Evolutionary conservation across 2,797 vertebrate species (phyloP), one percentile per base, ranked within the genome.

Genomic region (Tamandua tetradactyla): DNA sequence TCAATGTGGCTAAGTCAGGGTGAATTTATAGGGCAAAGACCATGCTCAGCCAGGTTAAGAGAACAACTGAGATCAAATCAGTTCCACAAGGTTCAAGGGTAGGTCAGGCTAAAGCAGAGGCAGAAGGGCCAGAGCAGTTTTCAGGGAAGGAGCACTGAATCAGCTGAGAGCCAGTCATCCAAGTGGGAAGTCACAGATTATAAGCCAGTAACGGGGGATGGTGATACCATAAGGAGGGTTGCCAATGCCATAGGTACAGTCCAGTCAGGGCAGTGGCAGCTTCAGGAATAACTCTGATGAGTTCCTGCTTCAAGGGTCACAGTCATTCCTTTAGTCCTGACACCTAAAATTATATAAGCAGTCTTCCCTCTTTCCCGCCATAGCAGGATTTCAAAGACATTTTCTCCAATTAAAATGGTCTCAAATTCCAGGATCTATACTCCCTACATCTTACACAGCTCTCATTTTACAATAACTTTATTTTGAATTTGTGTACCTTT

Each of bases 381-480:
- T 5, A 64, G 18, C 37, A 71, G 35, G 20, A 66, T 66, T n/a
- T 88, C 62, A 72, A 40, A 81, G 57, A 13, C 47, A 66, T 1
- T 76, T 12, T 71, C 22, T 76, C 66, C 12, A 49, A 35, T 68
- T 57, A 59, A 62, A 66, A 37, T 44, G 10, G 1, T 47, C 25
- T 18, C 52, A 35, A 55, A 78, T 40, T 79, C 40, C 22, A 92
- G 30, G 59, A 52, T 5, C 44, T 17, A 49, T 49, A 37, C 59
- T 66, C 44, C 11, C 25, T 5, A 55, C 35, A 15, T 5, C 42
- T 40, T 85, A 87, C 57, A 74, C 5, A 75, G 52, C 9, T 86
- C 52, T 89, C 17, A 49, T 75, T 69, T 35, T 30, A 66, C 81
- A 89, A 42, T 61, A 74, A 88, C n/a, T 87, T 94, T 10, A 82